Evolutionary conservation across 1,140 invertebrate genomes (phyloP).

Genomic region (Drosophila nigrodunni): DNA sequence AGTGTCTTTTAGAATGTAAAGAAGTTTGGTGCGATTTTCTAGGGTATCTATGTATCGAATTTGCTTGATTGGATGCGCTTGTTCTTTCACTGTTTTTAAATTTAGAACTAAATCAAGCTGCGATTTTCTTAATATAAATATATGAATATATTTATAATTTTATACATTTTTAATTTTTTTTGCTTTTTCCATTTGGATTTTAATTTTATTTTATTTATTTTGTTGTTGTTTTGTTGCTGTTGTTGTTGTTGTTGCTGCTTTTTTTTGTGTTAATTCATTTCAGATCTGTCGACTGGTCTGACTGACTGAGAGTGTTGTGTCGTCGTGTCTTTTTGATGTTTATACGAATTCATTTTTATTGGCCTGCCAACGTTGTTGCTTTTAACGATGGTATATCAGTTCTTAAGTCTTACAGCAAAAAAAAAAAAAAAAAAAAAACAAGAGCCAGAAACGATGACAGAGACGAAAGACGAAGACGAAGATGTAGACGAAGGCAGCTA

Average conservation of each 20-base stretch:
- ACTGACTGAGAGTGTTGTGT: conserved; percentile 24
- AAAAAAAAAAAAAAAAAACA: conserved; percentile 26
- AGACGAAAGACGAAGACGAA: neutral
- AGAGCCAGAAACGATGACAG: conserved; percentile 15
- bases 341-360: conserved; percentile 38
- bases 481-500: conserved; percentile 20
- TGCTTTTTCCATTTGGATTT: neutral
- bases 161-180: conserved; percentile 8
- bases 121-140: conserved; percentile 59
- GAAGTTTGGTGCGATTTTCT: neutral
- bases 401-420: conserved; percentile 41
- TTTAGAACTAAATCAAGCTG: conserved; percentile 56
- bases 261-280: conserved; percentile 54
- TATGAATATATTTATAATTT: conserved; percentile 52
- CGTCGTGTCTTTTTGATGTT: conserved; percentile 70
- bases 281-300: conserved; percentile 27
- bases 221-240: conserved; percentile 8
- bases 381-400: conserved; percentile 40
- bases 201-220: conserved; percentile 9
- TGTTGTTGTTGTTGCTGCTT: conserved; percentile 18
- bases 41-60: conserved; percentile 1
- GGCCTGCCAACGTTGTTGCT: conserved; percentile 37
- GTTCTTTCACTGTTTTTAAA: conserved; percentile 23
- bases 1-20: neutral
- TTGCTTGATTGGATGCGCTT: neutral